phyloP scores from a whole-genome alignment of 2,797 vertebrate species.

The Oceanodroma leucorhoa region DNA sequence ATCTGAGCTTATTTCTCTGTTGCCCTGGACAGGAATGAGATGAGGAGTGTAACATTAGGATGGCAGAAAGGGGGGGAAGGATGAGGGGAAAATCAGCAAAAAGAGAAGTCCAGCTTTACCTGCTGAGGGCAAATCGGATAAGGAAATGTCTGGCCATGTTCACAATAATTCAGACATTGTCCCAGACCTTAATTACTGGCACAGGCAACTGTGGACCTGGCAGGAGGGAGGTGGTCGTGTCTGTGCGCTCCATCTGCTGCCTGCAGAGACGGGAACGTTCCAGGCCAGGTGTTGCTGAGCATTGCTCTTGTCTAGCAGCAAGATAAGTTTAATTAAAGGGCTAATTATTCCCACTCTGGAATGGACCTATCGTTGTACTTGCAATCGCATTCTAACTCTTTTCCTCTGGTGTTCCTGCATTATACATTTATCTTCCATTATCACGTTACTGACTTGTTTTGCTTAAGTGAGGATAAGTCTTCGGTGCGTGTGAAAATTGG shows the following conservation, averaged over 20 bases:
- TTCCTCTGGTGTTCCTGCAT: background rate
- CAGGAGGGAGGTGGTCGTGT: conserved; percentile 18
- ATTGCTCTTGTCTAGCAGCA: conserved; percentile 60
- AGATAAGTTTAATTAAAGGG: conserved; percentile 74
- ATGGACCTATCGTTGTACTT: background rate
- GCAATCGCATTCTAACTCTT: background rate
- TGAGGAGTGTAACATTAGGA: background rate
- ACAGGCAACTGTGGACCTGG: conserved; percentile 2
- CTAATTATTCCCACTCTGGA: conserved; percentile 67
- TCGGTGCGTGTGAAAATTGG: conserved; percentile 22
- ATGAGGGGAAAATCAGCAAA: background rate
- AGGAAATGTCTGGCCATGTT: background rate
- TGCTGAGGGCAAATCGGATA: background rate
- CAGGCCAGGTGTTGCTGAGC: conserved; percentile 65
- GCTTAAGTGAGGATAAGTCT: conserved; percentile 7
- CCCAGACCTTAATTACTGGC: conserved; percentile 62
- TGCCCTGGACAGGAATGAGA: background rate
- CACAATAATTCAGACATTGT: conserved; percentile 37
- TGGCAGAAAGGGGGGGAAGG: background rate
- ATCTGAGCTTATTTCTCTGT: background rate
- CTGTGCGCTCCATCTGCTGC: conserved; percentile 69
- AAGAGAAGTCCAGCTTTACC: background rate
- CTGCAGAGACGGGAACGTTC: conserved; percentile 52
- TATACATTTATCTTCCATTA: conserved; percentile 37
- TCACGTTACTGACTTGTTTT: background rate